A percentile compares a stretch with the other conserved stretches of the same genome.
Evolutionary conservation across 2,888 invertebrate species (phyloP).

Genomic region (Dromius quadrimaculatus): DNA sequence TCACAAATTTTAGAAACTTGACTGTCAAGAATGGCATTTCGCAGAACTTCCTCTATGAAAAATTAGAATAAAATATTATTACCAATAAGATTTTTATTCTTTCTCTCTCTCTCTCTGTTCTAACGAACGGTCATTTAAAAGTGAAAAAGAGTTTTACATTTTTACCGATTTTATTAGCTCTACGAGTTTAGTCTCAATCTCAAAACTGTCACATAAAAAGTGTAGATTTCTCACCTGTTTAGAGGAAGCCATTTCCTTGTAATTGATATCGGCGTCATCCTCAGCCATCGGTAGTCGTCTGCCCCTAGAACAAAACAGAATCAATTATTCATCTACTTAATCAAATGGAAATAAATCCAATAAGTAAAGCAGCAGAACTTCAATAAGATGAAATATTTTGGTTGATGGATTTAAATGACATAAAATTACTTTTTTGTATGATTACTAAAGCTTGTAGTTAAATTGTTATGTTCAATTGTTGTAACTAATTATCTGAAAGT

Average conservation of each 20-base stretch:
- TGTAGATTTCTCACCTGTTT: conserved; percentile 25
- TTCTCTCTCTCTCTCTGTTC: too few relatives aligned
- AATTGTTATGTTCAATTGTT: conserved; percentile 10
- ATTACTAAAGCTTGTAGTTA: conserved; percentile 10
- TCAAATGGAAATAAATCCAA: conserved; percentile 39
- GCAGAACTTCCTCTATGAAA: too few relatives aligned
- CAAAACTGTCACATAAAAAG: neutral
- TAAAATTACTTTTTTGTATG: conserved; percentile 2
- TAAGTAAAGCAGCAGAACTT: neutral
- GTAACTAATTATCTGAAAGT: conserved; percentile 10
- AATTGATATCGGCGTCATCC: conserved; percentile 41
- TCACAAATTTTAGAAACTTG: too few relatives aligned
- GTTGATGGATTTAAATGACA: neutral
- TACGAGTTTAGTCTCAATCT: too few relatives aligned
- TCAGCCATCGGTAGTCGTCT: conserved; percentile 48
- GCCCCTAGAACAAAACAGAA: conserved; percentile 29
- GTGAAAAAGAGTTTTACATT: too few relatives aligned
- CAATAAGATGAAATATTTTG: neutral
- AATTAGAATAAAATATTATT: too few relatives aligned
- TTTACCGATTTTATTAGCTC: too few relatives aligned
- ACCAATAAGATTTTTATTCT: too few relatives aligned
- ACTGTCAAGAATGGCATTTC: too few relatives aligned
- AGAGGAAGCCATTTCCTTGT: conserved; percentile 44
- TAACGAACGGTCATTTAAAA: too few relatives aligned
- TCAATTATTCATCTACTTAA: conserved; percentile 19